Base-by-base conservation (phyloP, 2,888 invertebrate genomes). In the Drosophila greeni region DNA sequence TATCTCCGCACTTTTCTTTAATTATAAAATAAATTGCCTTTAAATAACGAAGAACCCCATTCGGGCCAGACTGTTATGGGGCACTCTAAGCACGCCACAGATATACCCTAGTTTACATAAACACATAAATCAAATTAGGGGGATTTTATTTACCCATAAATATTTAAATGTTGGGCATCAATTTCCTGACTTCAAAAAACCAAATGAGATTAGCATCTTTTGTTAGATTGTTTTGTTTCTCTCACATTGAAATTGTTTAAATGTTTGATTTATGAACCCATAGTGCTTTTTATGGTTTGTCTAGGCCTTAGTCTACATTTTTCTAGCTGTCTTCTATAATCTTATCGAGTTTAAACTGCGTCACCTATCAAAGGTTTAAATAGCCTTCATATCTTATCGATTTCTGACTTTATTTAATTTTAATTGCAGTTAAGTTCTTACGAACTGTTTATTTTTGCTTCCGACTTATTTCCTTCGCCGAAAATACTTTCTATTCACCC, bases 21-120 rank as follows among this genome's bases (percentile, higher is more conserved):
- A 75, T 80, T 73, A 66, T 66, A 53, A 67, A 75, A 59, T 48
- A 64, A 74, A 82, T 72, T 67, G 73, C 75, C 81, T 75, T 75
- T 82, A 70, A 77, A 80, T 65, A 70, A 68, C 61, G 59, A 71
- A 65, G 69, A 79, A 62, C 65, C 72, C 11, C 65, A 62, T 40
- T 55, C 11, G 4, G 7, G 8, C 9, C 12, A 11, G 14, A 18
- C n/a, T 7, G 29, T 33, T 40, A 31, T 31, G 23, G 16, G 1
- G 24, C 11, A 20, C 11, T 47, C n/a, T 5, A 18, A 54, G 33
- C 33, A 18, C 31, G 23, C 7, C 4, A 24, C 7, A 20, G 18
- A 29, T 16, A 12, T 34, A 48, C 8, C 14, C 31, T 47, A 47
- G 45, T 31, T 47, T 31, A 31, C 31, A 47, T 47, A 47, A 47